Evolutionary conservation across 2,113 vertebrate genomes (phyloP).

Genomic region (Dasyurus viverrinus): DNA sequence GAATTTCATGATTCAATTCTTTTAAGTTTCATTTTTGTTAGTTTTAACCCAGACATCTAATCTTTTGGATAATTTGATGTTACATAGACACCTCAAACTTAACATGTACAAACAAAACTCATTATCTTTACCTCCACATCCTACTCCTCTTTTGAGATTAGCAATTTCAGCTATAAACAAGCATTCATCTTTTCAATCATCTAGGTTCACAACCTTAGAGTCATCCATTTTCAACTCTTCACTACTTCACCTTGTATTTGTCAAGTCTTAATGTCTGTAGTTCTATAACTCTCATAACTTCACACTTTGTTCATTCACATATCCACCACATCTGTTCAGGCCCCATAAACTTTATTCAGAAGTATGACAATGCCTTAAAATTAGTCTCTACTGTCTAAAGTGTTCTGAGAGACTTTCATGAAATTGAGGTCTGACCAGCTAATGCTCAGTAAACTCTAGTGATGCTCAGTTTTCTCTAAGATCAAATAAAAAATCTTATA

Average conservation of each 20-base stretch:
- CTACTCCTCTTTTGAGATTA: background rate
- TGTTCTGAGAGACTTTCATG: background rate
- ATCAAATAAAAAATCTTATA: background rate
- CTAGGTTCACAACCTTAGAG: background rate
- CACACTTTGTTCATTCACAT: background rate
- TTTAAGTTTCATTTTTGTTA: background rate
- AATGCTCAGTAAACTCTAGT: background rate
- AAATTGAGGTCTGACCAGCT: background rate
- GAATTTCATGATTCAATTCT: background rate
- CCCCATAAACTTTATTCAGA: no score
- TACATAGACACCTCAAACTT: background rate
- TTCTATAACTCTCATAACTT: background rate
- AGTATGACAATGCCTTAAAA: background rate
- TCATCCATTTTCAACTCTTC: background rate
- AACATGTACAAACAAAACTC: background rate
- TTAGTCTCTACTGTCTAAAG: accelerated
- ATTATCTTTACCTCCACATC: background rate
- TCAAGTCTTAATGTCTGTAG: background rate
- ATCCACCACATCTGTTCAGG: background rate
- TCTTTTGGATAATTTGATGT: background rate
- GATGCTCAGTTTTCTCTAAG: background rate
- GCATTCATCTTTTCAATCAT: background rate
- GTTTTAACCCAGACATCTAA: background rate
- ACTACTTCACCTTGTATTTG: background rate
- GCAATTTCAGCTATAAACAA: background rate